Evolutionary conservation across 2,888 invertebrate species (phyloP), one percentile per base, ranked within the genome.

Genomic region (Sylvicola fuscatus): DNA sequence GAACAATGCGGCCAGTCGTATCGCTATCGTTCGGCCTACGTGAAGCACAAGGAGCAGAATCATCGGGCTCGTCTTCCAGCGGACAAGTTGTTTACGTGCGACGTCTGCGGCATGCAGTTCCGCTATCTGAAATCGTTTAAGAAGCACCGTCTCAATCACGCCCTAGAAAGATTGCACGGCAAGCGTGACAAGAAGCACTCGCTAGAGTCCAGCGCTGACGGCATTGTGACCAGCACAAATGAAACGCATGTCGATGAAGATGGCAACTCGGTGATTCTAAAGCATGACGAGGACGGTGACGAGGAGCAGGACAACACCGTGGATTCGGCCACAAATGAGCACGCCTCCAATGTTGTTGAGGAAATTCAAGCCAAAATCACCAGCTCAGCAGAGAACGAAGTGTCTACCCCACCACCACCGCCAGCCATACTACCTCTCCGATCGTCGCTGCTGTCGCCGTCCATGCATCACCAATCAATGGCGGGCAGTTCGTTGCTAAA

Each of bases 1-100:
- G 86, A 86, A 49, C 86, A 86, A 53, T 87, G 86, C 55, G 86
- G 86, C 4, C 86, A 87, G 51, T 81, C 83, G 49, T 87, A 87
- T 61, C 71, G 80, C 44, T 87, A 86, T 56, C 68, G 84, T 39
- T 86, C 84, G 29, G 84, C 86, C 27, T 78, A 77, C 53, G 73
- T 77, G 33, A 76, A 77, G 51, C 86, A 87, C 52, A 72, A 84
- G 36, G 86, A 86, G 53, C 86, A 86, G 53, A 86, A 87, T 52
- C 86, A 87, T 51, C 72, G 84, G 14, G 84, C 86, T 3, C 66
- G 84, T 13, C 63, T 86, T 32, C 86, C 86, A 2, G 86, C 86
- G 16, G 86, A 86, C 55, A 86, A 86, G 55, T 68, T 86, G 13
- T 87, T 86, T 60, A 84, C 84, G 14, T 87, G 86, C 52, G 86